These are phyloP conservation scores for Apostichopus leukothele DNA, from an alignment of 53 echinoderm and acorn worm species.

Conservation along the genomic window DNA sequence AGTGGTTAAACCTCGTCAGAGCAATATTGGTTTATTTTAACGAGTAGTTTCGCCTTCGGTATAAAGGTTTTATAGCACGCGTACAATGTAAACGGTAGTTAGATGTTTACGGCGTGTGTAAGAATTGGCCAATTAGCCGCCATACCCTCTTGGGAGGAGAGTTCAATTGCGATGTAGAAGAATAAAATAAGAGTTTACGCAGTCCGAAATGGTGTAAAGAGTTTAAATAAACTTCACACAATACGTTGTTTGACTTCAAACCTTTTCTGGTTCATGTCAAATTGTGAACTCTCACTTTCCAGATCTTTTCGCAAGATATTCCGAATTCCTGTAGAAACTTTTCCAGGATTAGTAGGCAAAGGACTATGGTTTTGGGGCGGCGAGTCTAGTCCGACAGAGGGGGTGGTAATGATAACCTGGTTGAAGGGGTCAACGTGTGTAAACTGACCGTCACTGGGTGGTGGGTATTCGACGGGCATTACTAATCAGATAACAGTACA, in stretches of 20 bases:
- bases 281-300: too few species aligned
- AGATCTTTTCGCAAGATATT: too few species aligned
- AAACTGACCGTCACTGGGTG: too few species aligned
- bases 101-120: not conserved
- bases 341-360: too few species aligned
- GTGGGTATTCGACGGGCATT: too few species aligned
- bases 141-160: not conserved
- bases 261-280: not conserved
- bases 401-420: too few species aligned
- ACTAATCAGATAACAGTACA: too few species aligned
- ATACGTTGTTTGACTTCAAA: not conserved
- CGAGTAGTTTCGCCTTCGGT: not conserved
- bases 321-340: too few species aligned
- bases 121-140: slow-evolving; percentile 25
- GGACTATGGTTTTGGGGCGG: too few species aligned
- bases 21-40: slow-evolving; percentile 2
- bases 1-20: not conserved
- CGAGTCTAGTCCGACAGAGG: too few species aligned
- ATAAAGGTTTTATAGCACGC: not conserved
- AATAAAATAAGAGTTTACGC: not conserved
- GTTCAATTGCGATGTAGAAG: slow-evolving; percentile 1
- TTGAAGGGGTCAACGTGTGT: too few species aligned
- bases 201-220: not conserved
- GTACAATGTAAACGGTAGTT: not conserved
- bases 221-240: not conserved